phyloP scores from a whole-genome alignment of 2,113 vertebrate species.

The Salvelinus namaycush region DNA sequence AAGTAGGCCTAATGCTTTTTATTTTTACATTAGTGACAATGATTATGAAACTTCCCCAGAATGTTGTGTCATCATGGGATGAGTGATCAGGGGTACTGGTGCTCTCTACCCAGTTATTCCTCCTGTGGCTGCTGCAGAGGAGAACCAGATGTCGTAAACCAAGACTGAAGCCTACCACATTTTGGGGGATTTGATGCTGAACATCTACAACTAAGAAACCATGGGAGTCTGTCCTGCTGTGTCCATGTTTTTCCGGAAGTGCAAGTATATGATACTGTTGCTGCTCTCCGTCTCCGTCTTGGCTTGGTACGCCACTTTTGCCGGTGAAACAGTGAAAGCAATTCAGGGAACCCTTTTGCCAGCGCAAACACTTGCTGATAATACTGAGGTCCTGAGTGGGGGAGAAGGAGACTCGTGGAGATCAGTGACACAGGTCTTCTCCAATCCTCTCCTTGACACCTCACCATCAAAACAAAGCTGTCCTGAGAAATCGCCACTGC shows the following conservation, averaged over 20 bases:
- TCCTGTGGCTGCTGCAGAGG: constrained; percentile 7
- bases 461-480: constrained; percentile 49
- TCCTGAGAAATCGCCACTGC: constrained; percentile 61
- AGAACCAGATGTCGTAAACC: constrained; percentile 29
- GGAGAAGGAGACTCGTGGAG: constrained; percentile 22
- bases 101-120: constrained; percentile 2
- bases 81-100: constrained; percentile 25
- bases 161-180: not conserved
- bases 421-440: not conserved
- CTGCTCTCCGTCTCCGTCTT: constrained; percentile 74
- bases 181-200: constrained; percentile 3
- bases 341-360: constrained; percentile 44
- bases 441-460: constrained; percentile 43
- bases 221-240: constrained; percentile 73
- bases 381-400: constrained; percentile 23
- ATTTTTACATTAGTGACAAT: constrained; percentile 8
- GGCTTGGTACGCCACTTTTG: constrained; percentile 78
- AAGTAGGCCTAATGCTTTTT: not conserved
- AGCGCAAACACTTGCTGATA: constrained; percentile 19
- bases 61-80: constrained; percentile 42
- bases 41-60: constrained; percentile 1
- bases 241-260: constrained; percentile 69
- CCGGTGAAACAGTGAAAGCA: constrained; percentile 60
- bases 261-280: constrained; percentile 78
- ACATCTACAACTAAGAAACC: constrained; percentile 19